These are phyloP conservation scores for Pipistrellus pipistrellus DNA, from an alignment of 2,797 vertebrate genomes.

Conservation along the genomic window DNA sequence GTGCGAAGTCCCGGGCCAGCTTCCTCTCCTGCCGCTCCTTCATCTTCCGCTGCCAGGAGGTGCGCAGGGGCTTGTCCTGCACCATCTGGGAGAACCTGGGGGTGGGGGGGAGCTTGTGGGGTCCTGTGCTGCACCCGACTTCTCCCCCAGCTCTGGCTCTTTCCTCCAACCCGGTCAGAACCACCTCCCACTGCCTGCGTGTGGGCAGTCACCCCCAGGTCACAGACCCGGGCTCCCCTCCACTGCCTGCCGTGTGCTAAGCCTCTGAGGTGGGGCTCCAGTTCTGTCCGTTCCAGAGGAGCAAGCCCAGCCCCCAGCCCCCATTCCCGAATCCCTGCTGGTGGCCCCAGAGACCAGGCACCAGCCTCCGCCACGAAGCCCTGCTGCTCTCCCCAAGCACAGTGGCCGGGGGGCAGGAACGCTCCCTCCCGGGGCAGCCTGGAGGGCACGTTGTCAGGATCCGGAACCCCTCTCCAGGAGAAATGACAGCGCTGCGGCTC, in stretches of 20 bases:
- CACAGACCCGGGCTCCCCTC: background rate
- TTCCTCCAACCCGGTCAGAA: too few relatives aligned
- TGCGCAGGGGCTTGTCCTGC: slow-evolving; percentile 92
- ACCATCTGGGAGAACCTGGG: slow-evolving; percentile 95
- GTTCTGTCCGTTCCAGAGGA: background rate
- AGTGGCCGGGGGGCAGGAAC: accelerated
- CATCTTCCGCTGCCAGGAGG: slow-evolving; percentile 96
- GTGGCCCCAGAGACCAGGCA: background rate
- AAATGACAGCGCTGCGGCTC: background rate
- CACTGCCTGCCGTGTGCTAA: background rate
- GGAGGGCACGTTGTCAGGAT: background rate
- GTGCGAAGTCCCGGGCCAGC: slow-evolving; percentile 89
- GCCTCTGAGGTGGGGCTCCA: background rate
- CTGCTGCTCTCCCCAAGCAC: background rate
- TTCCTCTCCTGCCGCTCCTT: slow-evolving; percentile 92
- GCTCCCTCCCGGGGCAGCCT: background rate
- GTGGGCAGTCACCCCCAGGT: background rate
- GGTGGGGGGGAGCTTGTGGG: accelerated
- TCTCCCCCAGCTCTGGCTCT: background rate
- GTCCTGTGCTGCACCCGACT: accelerated
- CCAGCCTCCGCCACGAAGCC: background rate
- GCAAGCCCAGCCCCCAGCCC: background rate
- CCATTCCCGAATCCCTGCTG: background rate
- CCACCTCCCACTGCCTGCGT: background rate
- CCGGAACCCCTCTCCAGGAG: background rate